phyloP scores from a whole-genome alignment of 2,888 invertebrate genomes.

The Apotomis turbidana region DNA sequence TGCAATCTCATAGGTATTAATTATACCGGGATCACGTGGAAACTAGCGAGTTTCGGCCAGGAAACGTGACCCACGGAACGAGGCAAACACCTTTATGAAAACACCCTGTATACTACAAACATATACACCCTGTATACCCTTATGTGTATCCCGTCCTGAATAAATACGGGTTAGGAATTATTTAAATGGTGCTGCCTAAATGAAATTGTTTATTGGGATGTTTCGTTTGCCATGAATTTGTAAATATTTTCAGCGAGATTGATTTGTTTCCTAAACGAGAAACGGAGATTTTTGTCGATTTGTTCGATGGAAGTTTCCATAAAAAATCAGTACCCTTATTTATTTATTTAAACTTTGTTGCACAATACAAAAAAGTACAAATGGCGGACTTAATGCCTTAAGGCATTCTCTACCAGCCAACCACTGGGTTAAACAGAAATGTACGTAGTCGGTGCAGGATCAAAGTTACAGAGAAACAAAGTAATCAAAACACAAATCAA shows the following conservation, averaged over 20 bases:
- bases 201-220: slow-evolving; percentile 16
- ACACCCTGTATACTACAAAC: not conserved
- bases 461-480: no score
- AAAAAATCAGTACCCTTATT: no score
- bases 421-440: no score
- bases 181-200: slow-evolving; percentile 3
- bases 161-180: slow-evolving; percentile 14
- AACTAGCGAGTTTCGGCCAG: slow-evolving; percentile 26
- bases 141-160: not conserved
- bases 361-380: no score
- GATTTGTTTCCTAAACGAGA: slow-evolving; percentile 18
- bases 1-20: slow-evolving; percentile 28
- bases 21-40: slow-evolving; percentile 24
- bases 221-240: slow-evolving; percentile 11
- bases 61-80: slow-evolving; percentile 28
- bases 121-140: not conserved
- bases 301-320: not conserved
- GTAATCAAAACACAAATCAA: no score
- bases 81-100: slow-evolving; percentile 29
- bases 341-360: no score
- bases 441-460: no score
- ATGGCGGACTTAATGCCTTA: no score
- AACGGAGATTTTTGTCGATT: slow-evolving; percentile 21
- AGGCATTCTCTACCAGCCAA: no score
- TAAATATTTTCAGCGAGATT: not conserved